Evolutionary conservation across 2,888 invertebrate species (phyloP), one percentile per base, ranked within the genome.

Genomic region (Coleophora flavipennella): DNA sequence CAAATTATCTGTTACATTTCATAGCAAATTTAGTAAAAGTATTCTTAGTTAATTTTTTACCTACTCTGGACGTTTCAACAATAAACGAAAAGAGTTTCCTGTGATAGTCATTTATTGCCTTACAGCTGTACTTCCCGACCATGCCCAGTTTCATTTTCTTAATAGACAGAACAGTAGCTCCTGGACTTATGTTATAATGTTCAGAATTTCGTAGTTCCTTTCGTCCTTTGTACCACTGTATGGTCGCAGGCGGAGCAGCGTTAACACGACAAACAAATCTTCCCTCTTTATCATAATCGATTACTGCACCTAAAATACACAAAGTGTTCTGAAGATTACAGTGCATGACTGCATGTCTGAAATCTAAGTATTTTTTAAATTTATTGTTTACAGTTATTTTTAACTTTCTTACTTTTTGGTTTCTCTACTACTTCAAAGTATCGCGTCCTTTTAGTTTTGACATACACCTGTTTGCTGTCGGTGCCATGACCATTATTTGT

Each of bases 161-260:
- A 10, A 72, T 57, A 3, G 41, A 53, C 2, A 73, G 46, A 6
- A 38, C 38, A 8, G 60, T 43, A 2, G 48, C 44, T 29, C 70
- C 59, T 8, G 35, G 33, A 8, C 62, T 55, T 39, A 64, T 45
- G 1, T 46, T 29, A 7, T 55, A 40, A 39, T 59, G 39, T n/a
- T 34, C 34, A 28, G 55, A 43, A 4, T 42, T 33, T 1, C 9
- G 20, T 13, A 71, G 7, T 32, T 31, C 31, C 10, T 27, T 41
- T 4, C 44, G 50, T 29, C 58, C 48, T 40, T 48, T 54, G 32
- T 51, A 58, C 73, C 73, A 73, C 4, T 31, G 42, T 8, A 67
- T 51, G 2, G 33, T 42, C n/a, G 55, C 59, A 4, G 61, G 53
- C 28, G 73, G 73, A 12, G 37, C 45, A 1, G 73, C 60, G 2